Evolutionary conservation across 2,797 vertebrate genomes (phyloP).

Genomic region (Melanotaenia parkinsoni): DNA sequence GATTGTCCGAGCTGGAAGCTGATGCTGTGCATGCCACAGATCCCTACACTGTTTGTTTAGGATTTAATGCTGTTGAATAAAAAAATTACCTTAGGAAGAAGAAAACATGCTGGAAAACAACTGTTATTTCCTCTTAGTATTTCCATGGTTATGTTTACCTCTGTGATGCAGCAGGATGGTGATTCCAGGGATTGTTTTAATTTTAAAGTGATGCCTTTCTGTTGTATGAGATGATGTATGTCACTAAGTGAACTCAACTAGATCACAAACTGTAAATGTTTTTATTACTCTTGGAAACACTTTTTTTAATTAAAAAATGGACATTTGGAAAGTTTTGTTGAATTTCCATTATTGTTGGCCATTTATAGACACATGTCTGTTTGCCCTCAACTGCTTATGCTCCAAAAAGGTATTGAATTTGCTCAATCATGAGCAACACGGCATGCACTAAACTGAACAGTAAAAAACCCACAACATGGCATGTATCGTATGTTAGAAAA

Average conservation of each 20-base stretch:
- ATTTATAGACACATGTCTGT: not conserved
- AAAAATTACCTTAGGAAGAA: conserved; percentile 65
- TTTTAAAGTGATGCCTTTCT: conserved; percentile 79
- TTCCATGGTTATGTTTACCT: conserved; percentile 83
- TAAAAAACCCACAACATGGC: conserved; percentile 44
- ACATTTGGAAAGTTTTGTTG: conserved; percentile 73
- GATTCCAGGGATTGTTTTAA: conserved; percentile 77
- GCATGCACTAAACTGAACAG: conserved; percentile 52
- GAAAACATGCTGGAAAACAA: conserved; percentile 84
- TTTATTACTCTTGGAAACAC: conserved; percentile 84
- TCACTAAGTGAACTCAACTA: conserved; percentile 83
- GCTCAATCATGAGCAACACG: conserved; percentile 45
- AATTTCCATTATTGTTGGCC: conserved; percentile 44
- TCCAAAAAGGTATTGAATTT: conserved; percentile 44
- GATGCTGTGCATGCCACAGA: conserved; percentile 63
- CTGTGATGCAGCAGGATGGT: conserved; percentile 78
- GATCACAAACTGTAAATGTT: conserved; percentile 85
- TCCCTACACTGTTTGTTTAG: conserved; percentile 79
- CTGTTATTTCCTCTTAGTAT: conserved; percentile 76
- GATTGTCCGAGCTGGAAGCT: conserved; percentile 69
- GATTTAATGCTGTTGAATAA: conserved; percentile 75
- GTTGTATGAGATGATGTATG: conserved; percentile 81
- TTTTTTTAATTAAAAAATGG: conserved; percentile 81
- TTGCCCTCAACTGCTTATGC: conserved; percentile 41
- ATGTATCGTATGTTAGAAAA: conserved; percentile 40